Evolutionary conservation across 2,888 invertebrate species (phyloP), one percentile per base, ranked within the genome.

Genomic region (Pteria penguin): DNA sequence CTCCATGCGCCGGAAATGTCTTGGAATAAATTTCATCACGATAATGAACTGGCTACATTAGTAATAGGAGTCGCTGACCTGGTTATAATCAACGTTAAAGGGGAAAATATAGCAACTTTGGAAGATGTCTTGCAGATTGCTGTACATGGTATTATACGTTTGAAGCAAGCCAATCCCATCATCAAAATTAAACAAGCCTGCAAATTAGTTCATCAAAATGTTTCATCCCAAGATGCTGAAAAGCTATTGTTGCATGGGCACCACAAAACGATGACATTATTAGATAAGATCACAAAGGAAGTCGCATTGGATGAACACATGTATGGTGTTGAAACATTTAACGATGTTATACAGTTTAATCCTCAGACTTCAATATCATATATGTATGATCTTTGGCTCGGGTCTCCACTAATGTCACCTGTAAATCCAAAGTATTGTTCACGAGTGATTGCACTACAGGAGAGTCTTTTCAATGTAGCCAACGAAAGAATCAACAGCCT

Each of bases 31-130:
- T 11, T 61, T 3, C 11, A 71, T 0, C 68, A 63, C 60, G 77
- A 80, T 54, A 80, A 72, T 55, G 70, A 80, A 31, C 26, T 80
- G 8, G 77, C 80, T 4, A 75, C 77, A 14, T 65, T 79, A 57
- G 73, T 72, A 14, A 68, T 71, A 22, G 79, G 79, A 11, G 26
- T 79, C 22, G 73, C 63, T 0, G 80, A 80, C 60, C 45, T 72
- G 3, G 72, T 71, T 1, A 61, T 80, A 14, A 4, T 80, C 0
- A 80, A 80, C 36, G 58, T 77, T 1, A 77, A 70, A 45, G 77
- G 80, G 14, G 80, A 80, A 66, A 77, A 65, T n/a, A 54, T 33
- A 2, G 60, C 29, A 14, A 75, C 77, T 55, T 60, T 80, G 22
- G 24, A 57, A 24, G 61, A 80, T 32, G 45, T 75, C 32, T 32